phyloP scores from a whole-genome alignment of 1,140 invertebrate genomes.

The Drosophila triauraria region DNA sequence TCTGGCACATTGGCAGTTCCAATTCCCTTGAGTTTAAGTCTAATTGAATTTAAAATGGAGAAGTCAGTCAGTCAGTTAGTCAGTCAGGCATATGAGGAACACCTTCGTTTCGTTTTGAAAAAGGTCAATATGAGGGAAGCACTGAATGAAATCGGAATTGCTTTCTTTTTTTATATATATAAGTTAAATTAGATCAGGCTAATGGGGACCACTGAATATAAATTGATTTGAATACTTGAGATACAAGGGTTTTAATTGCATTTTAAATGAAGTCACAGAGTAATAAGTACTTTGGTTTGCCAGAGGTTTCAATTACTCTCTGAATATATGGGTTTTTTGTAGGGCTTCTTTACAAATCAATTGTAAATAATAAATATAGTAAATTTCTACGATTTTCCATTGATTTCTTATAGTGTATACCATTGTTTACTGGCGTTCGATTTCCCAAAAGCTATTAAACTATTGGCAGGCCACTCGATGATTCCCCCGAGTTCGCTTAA shows the following conservation, averaged over 20 bases:
- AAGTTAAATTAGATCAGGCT: background rate
- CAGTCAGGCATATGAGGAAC: background rate
- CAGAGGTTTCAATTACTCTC: background rate
- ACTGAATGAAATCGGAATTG: background rate
- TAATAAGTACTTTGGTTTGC: no score
- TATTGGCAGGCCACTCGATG: slow-evolving; percentile 27
- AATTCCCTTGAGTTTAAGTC: slow-evolving; percentile 7
- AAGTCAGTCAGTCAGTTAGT: slow-evolving; percentile 5
- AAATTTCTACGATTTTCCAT: background rate
- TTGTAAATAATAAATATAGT: no score
- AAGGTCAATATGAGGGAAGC: background rate
- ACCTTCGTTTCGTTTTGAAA: background rate
- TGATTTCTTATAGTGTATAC: background rate
- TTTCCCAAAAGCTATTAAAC: slow-evolving; percentile 25
- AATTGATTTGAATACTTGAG: background rate
- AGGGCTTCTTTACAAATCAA: no score
- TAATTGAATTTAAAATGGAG: slow-evolving; percentile 17
- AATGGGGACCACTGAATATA: background rate
- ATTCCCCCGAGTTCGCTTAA: slow-evolving; percentile 47
- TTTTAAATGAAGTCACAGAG: background rate
- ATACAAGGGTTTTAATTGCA: background rate
- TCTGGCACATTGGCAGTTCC: slow-evolving; percentile 5
- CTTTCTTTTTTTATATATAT: background rate
- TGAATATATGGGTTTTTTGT: background rate
- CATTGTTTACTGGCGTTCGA: slow-evolving; percentile 22